Evolutionary conservation across 2,888 invertebrate genomes (phyloP), one percentile per base, ranked within the genome.

Genomic region (Cephus sareptanus): DNA sequence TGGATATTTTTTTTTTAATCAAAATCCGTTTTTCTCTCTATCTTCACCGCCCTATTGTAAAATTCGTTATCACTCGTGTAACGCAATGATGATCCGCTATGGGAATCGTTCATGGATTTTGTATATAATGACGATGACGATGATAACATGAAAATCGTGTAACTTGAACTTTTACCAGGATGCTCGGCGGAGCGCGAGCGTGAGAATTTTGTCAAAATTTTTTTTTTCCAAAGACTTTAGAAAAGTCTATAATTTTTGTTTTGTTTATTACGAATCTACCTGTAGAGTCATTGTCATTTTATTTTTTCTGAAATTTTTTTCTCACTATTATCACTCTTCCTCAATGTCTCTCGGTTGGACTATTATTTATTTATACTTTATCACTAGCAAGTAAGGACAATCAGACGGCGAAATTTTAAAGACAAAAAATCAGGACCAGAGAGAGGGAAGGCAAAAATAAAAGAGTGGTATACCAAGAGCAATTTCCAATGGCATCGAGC

Each of bases 361-460:
- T 85, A 82, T 85, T 84, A 86, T 86, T 86, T 86, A 86, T 86
- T 81, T 79, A 77, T 80, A 69, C 73, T 78, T 83, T 80, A 75
- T 76, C 74, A 75, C 70, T 84, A 83, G 81, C 71, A 40, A 13
- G 79, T 80, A 83, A 83, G 81, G 76, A 77, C 30, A 33, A 31
- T 71, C 71, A 15, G 71, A 56, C 23, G 23, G 23, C 23, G 40
- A 56, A 56, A 56, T 56, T 56, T 1, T 0, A 56, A 56, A 56
- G 23, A 23, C 40, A 56, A 23, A 23, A 23, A 23, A 23, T 23
- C 23, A 56, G 40, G 23, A 9, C 40, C 40, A 56, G 40, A 56
- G 40, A 56, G 40, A 40, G 15, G 23, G 40, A 56, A 56, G 6
- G 40, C 40, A 56, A 23, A 56, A 56, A 56, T 56, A 56, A 56